Conservation (phyloP, 2,113 vertebrate genomes). For the Formicarius rufipectus region DNA sequence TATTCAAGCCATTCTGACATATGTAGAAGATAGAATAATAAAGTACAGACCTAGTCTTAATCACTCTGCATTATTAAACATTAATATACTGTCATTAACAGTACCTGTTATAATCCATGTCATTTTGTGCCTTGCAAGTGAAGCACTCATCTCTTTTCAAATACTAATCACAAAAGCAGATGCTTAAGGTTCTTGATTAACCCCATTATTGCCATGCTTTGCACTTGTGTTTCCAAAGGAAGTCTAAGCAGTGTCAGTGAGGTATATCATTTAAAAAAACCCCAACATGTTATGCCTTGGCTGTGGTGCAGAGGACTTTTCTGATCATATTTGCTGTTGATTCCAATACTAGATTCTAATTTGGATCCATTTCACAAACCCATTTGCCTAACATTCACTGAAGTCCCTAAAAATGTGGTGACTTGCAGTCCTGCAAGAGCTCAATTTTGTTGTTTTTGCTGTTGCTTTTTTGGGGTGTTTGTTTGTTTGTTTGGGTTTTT, state of each 20-base stretch:
- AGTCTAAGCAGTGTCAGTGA: not conserved
- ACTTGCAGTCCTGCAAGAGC: not conserved
- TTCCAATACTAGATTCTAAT: not conserved
- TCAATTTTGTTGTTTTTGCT: not conserved
- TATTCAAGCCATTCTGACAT: constrained; percentile 70
- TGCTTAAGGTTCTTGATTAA: constrained; percentile 57
- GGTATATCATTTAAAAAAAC: not conserved
- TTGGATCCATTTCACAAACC: not conserved
- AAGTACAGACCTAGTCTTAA: constrained; percentile 73
- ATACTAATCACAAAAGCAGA: constrained; percentile 69
- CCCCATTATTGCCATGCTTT: constrained; percentile 46
- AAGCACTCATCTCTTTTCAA: constrained; percentile 65
- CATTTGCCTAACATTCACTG: not conserved
- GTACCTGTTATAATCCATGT: constrained; percentile 73
- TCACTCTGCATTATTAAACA: constrained; percentile 75
- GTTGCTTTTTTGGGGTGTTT: not conserved
- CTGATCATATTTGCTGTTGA: not conserved
- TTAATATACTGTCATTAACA: constrained; percentile 78
- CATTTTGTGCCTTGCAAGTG: constrained; percentile 67
- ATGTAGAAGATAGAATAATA: constrained; percentile 74
- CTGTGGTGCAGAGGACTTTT: not conserved
- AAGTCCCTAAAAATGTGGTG: not conserved
- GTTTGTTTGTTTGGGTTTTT: too few relatives aligned
- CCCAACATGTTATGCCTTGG: not conserved
- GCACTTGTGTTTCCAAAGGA: not conserved